phyloP scores from a whole-genome alignment of 2,113 vertebrate species.

The Glaucomys volans region DNA sequence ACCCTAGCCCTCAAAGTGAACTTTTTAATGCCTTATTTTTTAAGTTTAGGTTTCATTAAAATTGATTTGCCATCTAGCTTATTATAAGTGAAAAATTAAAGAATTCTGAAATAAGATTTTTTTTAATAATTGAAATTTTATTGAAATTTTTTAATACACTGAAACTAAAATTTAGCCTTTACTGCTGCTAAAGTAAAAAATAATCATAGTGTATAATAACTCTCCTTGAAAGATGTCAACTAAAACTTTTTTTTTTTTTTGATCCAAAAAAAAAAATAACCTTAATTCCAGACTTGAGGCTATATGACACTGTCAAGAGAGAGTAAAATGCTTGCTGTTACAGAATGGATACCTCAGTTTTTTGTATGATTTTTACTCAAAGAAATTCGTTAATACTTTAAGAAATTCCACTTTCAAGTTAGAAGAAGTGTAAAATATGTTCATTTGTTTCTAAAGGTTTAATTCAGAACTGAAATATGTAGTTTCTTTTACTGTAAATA shows the following conservation, averaged over 20 bases:
- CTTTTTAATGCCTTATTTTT: constrained; percentile 34
- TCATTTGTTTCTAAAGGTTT: constrained; percentile 29
- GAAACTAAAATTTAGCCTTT: constrained; percentile 47
- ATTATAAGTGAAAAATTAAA: background rate
- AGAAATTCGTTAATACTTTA: constrained; percentile 2
- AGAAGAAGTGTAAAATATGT: background rate
- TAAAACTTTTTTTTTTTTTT: constrained; percentile 9
- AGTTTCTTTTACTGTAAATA: background rate
- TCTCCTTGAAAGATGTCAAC: background rate
- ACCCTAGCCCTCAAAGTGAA: background rate
- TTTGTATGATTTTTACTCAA: constrained; percentile 28
- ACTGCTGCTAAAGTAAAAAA: constrained; percentile 2
- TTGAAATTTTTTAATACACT: constrained; percentile 15
- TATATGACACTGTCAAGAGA: background rate
- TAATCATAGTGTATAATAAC: background rate
- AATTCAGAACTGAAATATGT: background rate
- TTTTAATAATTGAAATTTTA: constrained; percentile 37
- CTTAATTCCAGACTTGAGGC: background rate
- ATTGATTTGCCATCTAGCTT: background rate
- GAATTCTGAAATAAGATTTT: background rate
- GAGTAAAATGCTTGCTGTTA: background rate
- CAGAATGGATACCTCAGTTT: background rate
- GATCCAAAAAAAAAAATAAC: constrained; percentile 42
- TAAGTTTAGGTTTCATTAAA: constrained; percentile 35
- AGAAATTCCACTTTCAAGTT: constrained; percentile 41